Evolutionary conservation across 2,113 vertebrate genomes (phyloP), one percentile per base, ranked within the genome.

Genomic region (Columbina picui): DNA sequence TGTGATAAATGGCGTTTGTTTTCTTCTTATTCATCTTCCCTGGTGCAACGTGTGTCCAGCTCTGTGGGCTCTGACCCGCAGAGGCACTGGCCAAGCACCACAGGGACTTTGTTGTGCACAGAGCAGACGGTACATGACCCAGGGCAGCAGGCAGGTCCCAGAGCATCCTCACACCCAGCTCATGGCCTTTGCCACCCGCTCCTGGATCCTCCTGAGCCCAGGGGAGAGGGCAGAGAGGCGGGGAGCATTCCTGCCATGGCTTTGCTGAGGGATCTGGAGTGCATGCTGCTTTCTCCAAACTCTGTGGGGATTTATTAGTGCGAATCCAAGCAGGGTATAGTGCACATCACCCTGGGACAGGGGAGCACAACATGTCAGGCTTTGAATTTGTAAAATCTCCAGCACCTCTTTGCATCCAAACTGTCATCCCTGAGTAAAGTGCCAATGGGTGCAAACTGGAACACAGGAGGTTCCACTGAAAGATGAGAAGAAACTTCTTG

Each of bases 1-100:
- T 65, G 8, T 92, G 92, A 96, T 73, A 90, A 93, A 96, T 84
- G 39, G 38, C 7, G 9, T 39, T 78, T 39, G 38, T 74, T 68
- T 68, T 57, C 25, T 26, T 8, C 29, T 89, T 75, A 50, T 65
- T 84, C 87, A 77, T 63, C 34, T 84, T n/a, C 36, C 29, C 23
- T 57, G 52, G 60, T 75, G 26, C 52, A 34, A 70, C 56, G 10
- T 29, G 71, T 20, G 65, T 30, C 32, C 71, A 69, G 32, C 67
- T 75, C 73, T 36, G 13, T 39, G 70, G 83, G 39, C 64, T 41
- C 29, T 70, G 41, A 87, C 83, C 94, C 61, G 34, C 59, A 93
- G 50, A 36, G 55, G 23, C 34, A 36, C 8, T 2, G 4, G 45
- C 50, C 50, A 55, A 78, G 61, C 36, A n/a, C 29, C 0, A 0